Base-by-base conservation (phyloP, 2,888 invertebrate genomes). In the Amphimallon solstitiale region DNA sequence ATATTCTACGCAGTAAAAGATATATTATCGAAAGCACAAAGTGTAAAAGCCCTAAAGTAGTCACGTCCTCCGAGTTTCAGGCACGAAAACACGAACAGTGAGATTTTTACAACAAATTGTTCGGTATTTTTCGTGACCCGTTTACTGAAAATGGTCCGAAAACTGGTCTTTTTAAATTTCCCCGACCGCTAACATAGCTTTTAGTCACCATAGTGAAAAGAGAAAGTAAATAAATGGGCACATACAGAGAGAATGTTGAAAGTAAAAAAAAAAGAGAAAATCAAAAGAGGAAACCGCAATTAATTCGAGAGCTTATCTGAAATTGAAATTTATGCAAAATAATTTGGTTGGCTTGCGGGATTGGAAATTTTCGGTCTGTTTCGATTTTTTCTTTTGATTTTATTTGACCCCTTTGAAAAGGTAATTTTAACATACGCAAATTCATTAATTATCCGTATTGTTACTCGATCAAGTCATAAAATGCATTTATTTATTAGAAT, bases 271-370 rank as follows among this genome's bases (percentile, higher is more conserved):
- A 56, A 15, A 19, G 46, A 10, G 46, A 46, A 2, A 21, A 17
- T 14, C 34, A 29, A 60, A 43, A 48, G n/a, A 60, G 46, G 35
- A 46, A 46, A 60, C 34, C 34, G 35, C 54, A 54, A 54, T 54
- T 54, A 54, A 54, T 54, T 40, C 40, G 21, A 40, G 54, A n/a
- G 54, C 54, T 54, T 54, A 54, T 54, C 54, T 54, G 40, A 54
- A 54, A 54, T 54, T 54, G 54, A 54, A 54, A 54, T 54, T 54
- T 54, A 54, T 54, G 54, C 54, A 54, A 54, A 54, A 54, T 54
- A 40, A 38, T 54, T 54, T 17, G 40, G 12, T 38, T 12, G 21
- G 40, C n/a, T 38, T 21, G 38, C 40, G n/a, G 12, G 15, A 29
- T 35, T 51, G 29, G 51, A 35, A 29, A 34, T 51, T 29, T 34